Percentiles rank a stretch among this genome's conserved stretches.
Conservation (phyloP, 2,797 vertebrate genomes). For the Sebastes kiyomatsui region DNA sequence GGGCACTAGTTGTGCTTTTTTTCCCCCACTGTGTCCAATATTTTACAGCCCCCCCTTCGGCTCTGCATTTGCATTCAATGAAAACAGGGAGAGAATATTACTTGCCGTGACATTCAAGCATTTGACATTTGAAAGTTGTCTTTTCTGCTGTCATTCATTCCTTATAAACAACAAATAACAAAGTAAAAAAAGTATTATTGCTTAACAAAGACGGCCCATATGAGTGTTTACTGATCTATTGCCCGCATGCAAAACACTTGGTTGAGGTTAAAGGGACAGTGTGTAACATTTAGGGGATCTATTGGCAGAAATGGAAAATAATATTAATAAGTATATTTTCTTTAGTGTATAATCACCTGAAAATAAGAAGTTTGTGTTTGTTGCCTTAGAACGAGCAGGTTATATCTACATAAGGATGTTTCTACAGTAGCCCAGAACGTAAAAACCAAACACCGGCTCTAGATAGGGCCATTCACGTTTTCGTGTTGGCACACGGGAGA, state of each 20-base stretch:
- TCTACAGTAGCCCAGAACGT: background rate
- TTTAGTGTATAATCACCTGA: background rate
- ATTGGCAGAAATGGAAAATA: background rate
- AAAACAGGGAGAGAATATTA: background rate
- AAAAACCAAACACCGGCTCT: no score
- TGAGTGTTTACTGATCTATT: background rate
- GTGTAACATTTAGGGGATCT: background rate
- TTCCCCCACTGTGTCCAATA: background rate
- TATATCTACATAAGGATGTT: background rate
- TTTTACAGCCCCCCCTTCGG: background rate
- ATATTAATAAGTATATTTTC: background rate
- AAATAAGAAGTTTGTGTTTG: background rate
- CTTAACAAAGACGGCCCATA: background rate
- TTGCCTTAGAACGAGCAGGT: background rate
- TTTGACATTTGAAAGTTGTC: background rate
- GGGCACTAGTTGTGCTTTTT: conserved; percentile 33
- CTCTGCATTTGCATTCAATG: conserved; percentile 10
- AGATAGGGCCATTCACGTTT: background rate
- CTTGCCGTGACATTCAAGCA: background rate
- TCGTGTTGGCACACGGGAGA: background rate
- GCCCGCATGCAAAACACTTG: background rate
- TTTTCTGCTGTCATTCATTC: background rate
- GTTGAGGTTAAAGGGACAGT: background rate
- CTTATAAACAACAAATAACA: background rate
- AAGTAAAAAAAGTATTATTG: background rate